A percentile compares a stretch with the other conserved stretches of the same genome.
Conservation (phyloP, 2,113 vertebrate species). For the Fulmarus glacialis region DNA sequence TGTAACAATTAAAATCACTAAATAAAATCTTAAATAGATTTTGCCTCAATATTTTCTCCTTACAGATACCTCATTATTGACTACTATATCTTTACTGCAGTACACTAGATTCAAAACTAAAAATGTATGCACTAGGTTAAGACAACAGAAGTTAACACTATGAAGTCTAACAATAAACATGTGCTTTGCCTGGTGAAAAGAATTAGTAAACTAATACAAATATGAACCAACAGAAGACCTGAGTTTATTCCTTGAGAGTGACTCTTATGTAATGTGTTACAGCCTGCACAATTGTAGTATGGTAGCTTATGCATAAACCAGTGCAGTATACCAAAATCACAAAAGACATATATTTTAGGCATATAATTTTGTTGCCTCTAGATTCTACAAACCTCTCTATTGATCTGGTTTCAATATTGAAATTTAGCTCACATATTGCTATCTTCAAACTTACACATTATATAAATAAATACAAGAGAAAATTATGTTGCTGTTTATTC, state of each 20-base stretch:
- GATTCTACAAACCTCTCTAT: not conserved
- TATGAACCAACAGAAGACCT: not conserved
- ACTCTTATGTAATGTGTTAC: accelerated
- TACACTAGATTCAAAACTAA: not conserved
- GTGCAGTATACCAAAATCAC: not conserved
- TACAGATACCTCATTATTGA: not conserved
- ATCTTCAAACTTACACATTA: not conserved
- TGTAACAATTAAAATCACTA: not conserved
- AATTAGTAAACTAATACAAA: not conserved
- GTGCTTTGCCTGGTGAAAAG: not conserved
- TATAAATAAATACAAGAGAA: not conserved
- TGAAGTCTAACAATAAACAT: not conserved
- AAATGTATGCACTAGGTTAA: not conserved
- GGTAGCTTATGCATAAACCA: not conserved
- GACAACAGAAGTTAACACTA: not conserved
- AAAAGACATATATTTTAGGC: not conserved
- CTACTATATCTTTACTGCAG: not conserved
- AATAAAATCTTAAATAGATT: not conserved
- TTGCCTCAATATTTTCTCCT: not conserved
- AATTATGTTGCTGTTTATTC: not conserved
- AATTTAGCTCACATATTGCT: not conserved
- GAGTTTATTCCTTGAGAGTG: not conserved
- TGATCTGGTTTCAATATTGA: not conserved
- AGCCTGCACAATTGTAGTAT: not conserved
- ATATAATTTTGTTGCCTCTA: not conserved